A percentile compares a stretch with the other conserved stretches of the same genome.
These are phyloP conservation scores for Sarcoramphus papa DNA, from an alignment of 2,797 vertebrate species.

Conservation along the genomic window DNA sequence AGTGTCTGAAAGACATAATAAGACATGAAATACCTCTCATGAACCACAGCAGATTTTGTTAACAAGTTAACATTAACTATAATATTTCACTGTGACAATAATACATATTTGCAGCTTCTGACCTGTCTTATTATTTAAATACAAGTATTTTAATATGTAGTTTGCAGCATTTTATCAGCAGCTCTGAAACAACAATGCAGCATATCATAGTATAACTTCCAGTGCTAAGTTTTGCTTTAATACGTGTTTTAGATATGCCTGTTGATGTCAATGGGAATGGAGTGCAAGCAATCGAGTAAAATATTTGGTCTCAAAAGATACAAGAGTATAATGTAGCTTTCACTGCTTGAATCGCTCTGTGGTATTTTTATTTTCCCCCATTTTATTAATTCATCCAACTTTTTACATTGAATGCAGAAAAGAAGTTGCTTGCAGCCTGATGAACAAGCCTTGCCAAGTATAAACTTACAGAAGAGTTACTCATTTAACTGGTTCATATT, in stretches of 20 bases:
- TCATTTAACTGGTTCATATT: constrained; percentile 29
- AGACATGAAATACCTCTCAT: background rate
- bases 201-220: background rate
- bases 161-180: background rate
- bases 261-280: background rate
- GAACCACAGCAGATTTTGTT: background rate
- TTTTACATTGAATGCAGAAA: background rate
- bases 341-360: background rate
- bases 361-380: constrained; percentile 11
- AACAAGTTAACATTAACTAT: background rate
- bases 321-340: constrained; percentile 8
- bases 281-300: background rate
- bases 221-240: background rate
- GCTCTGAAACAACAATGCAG: background rate
- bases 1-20: background rate
- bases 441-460: constrained; percentile 20
- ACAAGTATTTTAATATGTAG: background rate
- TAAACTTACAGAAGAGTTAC: constrained; percentile 24
- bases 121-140: background rate
- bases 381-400: constrained; percentile 3
- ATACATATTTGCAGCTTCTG: background rate
- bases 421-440: constrained; percentile 16
- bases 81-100: background rate
- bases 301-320: background rate
- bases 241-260: background rate